Conservation (phyloP, 2,113 vertebrate species). For the Danionella cerebrum region DNA sequence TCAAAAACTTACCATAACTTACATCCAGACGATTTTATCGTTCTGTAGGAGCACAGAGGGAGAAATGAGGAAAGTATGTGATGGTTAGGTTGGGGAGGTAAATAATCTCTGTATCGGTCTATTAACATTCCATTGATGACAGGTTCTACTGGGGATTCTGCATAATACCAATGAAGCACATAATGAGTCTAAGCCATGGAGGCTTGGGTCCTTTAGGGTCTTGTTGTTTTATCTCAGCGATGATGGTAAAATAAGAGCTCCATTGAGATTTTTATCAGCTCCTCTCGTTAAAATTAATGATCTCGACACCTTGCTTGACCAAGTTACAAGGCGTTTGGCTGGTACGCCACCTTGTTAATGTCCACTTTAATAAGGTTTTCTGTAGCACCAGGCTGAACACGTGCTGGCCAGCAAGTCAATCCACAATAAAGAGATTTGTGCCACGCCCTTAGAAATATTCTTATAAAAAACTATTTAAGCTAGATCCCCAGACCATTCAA, state of each 20-base stretch:
- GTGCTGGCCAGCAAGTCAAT: conserved; percentile 20
- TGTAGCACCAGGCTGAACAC: conserved; percentile 14
- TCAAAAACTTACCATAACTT: conserved; percentile 89
- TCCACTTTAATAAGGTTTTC: conserved; percentile 48
- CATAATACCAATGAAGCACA: conserved; percentile 31
- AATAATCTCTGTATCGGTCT: conserved; percentile 61
- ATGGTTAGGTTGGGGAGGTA: conserved; percentile 58
- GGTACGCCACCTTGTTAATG: conserved; percentile 54
- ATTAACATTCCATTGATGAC: conserved; percentile 57
- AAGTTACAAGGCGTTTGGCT: conserved; percentile 50
- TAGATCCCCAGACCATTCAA: too few relatives aligned
- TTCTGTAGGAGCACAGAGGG: conserved; percentile 70
- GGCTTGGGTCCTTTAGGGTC: conserved; percentile 19
- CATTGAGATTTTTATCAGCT: conserved; percentile 44
- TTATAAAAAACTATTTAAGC: too few relatives aligned
- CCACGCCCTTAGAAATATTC: too few relatives aligned
- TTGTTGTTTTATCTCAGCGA: background rate
- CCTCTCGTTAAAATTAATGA: conserved; percentile 57
- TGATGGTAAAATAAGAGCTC: conserved; percentile 32
- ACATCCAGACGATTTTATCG: conserved; percentile 84
- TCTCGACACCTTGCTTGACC: conserved; percentile 44
- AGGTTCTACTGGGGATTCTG: conserved; percentile 16
- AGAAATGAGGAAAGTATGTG: conserved; percentile 51
- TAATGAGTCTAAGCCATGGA: conserved; percentile 42
- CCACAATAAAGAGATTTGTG: background rate